Conservation (phyloP, 2,113 vertebrate species). For the Ciconia boyciana region DNA sequence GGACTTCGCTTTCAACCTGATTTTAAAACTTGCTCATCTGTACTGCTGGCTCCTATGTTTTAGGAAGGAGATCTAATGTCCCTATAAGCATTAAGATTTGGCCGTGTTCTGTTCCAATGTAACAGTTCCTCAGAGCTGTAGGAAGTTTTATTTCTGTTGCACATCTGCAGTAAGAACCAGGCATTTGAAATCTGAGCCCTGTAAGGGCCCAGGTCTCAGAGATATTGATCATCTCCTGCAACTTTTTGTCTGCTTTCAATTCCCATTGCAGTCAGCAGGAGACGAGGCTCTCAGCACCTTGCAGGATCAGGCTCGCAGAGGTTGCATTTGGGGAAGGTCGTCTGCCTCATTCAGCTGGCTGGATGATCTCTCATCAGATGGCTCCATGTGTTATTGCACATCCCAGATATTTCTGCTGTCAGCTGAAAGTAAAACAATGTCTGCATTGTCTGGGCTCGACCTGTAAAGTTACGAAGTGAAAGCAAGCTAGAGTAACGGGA, state of each 20-base stretch:
- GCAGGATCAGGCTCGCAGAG: neutral
- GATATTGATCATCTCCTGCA: conserved; percentile 34
- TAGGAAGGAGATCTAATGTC: neutral
- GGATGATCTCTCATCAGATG: neutral
- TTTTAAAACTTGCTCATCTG: neutral
- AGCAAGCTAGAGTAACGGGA: neutral
- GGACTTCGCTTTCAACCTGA: neutral
- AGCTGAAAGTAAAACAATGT: neutral
- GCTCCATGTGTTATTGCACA: neutral
- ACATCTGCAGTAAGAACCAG: conserved; percentile 18
- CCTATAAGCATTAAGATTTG: neutral
- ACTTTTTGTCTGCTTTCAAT: conserved; percentile 5
- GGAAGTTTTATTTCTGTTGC: conserved; percentile 35
- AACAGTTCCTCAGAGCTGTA: neutral
- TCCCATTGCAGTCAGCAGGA: neutral
- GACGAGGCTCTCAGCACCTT: neutral
- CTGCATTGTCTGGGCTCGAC: neutral
- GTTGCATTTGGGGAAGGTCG: neutral
- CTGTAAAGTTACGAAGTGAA: neutral
- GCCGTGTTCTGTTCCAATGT: neutral
- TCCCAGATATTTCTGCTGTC: conserved; percentile 11
- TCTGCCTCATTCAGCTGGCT: neutral
- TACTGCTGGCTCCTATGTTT: neutral
- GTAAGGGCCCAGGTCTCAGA: neutral
- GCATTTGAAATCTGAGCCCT: conserved; percentile 34